Percentiles rank a stretch among this genome's conserved stretches.
phyloP scores from a whole-genome alignment of 2,888 invertebrate genomes.

The Agrypnus murinus region DNA sequence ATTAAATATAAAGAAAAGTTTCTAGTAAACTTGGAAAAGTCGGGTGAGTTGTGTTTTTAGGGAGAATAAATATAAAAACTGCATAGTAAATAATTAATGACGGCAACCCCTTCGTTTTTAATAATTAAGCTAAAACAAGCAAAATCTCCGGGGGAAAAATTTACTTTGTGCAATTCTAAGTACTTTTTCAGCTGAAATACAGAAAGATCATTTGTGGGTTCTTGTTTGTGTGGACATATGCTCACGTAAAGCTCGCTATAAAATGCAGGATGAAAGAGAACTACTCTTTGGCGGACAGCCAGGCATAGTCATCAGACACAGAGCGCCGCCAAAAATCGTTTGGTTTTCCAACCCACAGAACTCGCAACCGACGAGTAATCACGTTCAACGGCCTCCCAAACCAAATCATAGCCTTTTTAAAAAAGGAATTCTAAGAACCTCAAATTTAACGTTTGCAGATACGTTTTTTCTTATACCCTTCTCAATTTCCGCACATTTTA shows the following conservation, averaged over 20 bases:
- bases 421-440: constrained; percentile 38
- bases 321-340: constrained; percentile 44
- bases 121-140: constrained; percentile 22
- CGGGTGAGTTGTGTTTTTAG: constrained; percentile 19
- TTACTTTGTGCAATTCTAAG: background rate
- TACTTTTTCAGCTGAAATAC: constrained; percentile 1
- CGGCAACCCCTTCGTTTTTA: constrained; percentile 14
- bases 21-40: background rate
- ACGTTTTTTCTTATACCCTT: constrained; percentile 49
- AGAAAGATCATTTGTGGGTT: constrained; percentile 10
- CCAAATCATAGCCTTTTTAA: constrained; percentile 41
- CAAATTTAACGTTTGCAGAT: constrained; percentile 47
- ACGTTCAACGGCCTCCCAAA: constrained; percentile 42
- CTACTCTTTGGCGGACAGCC: constrained; percentile 45
- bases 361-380: constrained; percentile 38
- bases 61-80: constrained; percentile 17
- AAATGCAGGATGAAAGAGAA: constrained; percentile 39
- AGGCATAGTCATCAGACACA: constrained; percentile 42
- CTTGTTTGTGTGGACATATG: constrained; percentile 39
- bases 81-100: constrained; percentile 35
- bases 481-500: constrained; percentile 64
- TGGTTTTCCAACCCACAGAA: constrained; percentile 42
- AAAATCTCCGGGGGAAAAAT: background rate
- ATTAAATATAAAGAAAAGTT: constrained; percentile 46
- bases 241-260: constrained; percentile 38